These are phyloP conservation scores for Philereme vetulata DNA, from an alignment of 2,888 invertebrate genomes.

Conservation along the genomic window DNA sequence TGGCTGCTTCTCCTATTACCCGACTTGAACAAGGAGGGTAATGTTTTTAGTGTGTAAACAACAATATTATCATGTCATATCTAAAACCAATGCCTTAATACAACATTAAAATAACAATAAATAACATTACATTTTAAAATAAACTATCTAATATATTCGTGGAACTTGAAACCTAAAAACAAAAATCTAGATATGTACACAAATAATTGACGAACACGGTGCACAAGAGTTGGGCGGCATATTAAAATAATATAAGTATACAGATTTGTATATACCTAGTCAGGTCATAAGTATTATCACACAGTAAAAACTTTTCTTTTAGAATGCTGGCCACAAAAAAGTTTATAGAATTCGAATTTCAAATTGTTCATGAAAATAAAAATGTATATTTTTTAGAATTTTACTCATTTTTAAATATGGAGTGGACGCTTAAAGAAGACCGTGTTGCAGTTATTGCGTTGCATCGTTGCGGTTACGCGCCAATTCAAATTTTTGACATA, in stretches of 20 bases:
- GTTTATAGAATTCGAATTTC: no score
- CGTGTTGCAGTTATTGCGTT: no score
- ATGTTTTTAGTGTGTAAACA: conserved; percentile 2
- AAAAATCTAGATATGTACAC: conserved; percentile 55
- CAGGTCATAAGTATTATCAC: no score
- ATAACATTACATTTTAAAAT: not conserved
- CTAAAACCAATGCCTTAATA: not conserved
- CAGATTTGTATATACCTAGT: not conserved
- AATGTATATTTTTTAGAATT: no score
- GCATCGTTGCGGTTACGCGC: no score
- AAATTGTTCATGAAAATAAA: no score
- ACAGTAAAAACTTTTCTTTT: no score
- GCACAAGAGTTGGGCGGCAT: conserved; percentile 42
- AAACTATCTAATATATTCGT: conserved; percentile 38
- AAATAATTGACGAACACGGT: conserved; percentile 52
- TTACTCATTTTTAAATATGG: no score
- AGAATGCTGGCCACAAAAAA: no score
- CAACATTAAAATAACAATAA: not conserved
- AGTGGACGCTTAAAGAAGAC: no score
- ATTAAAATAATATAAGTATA: not conserved
- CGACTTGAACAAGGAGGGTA: no score
- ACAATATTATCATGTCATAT: conserved; percentile 13
- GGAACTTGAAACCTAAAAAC: conserved; percentile 38
- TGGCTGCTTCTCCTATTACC: conserved; percentile 1
- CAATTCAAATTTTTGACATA: no score